These are phyloP conservation scores for Pteropus rufus DNA, from an alignment of 2,797 vertebrate species.

Conservation along the genomic window DNA sequence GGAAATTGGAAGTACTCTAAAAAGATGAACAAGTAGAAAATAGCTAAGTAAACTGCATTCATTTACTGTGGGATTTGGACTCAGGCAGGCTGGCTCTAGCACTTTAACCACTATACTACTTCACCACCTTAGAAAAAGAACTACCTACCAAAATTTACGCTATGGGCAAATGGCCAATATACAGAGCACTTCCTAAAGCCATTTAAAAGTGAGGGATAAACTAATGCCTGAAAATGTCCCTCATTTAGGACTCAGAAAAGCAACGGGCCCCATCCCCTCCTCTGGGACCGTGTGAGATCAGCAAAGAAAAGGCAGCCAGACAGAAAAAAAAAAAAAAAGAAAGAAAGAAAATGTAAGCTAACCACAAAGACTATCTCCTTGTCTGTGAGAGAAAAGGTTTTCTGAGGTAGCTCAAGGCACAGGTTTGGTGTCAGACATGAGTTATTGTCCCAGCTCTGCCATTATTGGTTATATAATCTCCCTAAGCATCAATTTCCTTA, in stretches of 20 bases:
- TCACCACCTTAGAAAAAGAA: not conserved
- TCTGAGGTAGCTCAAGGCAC: not conserved
- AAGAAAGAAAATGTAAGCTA: not conserved
- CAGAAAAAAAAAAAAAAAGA: not conserved
- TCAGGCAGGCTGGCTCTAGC: not conserved
- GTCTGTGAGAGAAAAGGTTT: not conserved
- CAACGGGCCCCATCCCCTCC: not conserved
- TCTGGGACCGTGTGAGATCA: not conserved
- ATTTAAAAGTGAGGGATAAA: not conserved
- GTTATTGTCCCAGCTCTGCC: not conserved
- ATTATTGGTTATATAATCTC: not conserved
- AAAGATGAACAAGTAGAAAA: not conserved
- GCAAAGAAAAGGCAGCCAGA: not conserved
- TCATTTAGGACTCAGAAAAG: not conserved
- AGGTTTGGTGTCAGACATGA: not conserved
- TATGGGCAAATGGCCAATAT: not conserved
- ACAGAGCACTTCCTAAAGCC: not conserved
- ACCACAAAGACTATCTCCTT: not conserved
- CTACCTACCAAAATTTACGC: not conserved
- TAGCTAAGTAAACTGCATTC: not conserved
- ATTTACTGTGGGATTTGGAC: not conserved
- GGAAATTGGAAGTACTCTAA: not conserved
- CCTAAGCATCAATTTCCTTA: not conserved
- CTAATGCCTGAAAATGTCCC: not conserved
- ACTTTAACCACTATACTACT: not conserved